phyloP scores from a whole-genome alignment of 2,113 vertebrate genomes.

The Sorex araneus region DNA sequence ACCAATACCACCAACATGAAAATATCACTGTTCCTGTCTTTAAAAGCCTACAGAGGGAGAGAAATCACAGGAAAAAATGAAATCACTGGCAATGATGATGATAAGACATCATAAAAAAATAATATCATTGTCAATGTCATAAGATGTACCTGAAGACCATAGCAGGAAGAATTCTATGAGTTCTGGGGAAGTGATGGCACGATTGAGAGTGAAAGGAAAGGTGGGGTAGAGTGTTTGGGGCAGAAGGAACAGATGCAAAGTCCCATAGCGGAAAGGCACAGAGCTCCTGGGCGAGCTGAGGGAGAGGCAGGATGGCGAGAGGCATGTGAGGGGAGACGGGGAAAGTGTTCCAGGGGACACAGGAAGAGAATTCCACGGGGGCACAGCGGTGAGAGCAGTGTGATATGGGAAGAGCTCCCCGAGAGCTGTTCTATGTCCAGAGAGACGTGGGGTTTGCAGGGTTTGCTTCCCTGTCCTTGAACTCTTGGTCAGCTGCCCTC shows the following conservation, averaged over 20 bases:
- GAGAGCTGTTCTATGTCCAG: too few species aligned
- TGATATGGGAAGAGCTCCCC: too few species aligned
- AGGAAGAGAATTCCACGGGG: too few species aligned
- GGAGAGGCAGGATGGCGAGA: not conserved
- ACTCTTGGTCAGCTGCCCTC: too few species aligned
- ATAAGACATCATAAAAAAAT: too few species aligned
- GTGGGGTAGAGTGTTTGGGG: not conserved
- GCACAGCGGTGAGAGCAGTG: too few species aligned
- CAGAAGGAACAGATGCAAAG: not conserved
- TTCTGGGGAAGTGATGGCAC: not conserved
- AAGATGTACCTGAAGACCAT: not conserved
- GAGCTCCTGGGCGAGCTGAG: not conserved
- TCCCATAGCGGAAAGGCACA: not conserved
- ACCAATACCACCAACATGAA: slow-evolving; percentile 7
- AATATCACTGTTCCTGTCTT: not conserved
- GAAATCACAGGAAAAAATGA: slow-evolving; percentile 20
- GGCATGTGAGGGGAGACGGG: not conserved
- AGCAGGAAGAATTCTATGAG: not conserved
- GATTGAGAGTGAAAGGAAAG: slow-evolving; percentile 12
- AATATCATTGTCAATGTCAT: not conserved
- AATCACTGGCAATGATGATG: not conserved
- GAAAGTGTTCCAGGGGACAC: too few species aligned
- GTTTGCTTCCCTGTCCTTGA: too few species aligned
- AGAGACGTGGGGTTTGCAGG: too few species aligned
- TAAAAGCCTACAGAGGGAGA: not conserved